Evolutionary conservation across 2,113 vertebrate genomes (phyloP).

Genomic region (Sardina pilchardus): DNA sequence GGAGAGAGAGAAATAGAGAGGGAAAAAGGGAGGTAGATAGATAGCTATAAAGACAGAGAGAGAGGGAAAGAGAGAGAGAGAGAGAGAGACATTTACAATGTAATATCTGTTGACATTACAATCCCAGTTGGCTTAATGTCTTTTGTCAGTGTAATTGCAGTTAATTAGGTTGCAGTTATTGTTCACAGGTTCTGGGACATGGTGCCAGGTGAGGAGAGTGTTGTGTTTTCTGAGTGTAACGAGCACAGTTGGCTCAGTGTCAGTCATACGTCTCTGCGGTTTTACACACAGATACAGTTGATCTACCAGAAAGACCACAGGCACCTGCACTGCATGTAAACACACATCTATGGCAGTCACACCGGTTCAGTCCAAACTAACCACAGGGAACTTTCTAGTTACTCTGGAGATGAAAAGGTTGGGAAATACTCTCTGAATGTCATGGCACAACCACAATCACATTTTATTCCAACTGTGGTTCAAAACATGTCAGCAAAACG

Average conservation of each 20-base stretch:
- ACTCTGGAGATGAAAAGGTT: background rate
- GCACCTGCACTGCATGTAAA: background rate
- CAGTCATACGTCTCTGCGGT: background rate
- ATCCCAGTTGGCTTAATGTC: background rate
- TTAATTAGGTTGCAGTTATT: background rate
- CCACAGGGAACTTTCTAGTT: background rate
- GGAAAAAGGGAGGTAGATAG: background rate
- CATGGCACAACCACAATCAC: background rate
- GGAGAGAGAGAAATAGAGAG: background rate
- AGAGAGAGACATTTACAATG: background rate
- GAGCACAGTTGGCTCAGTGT: background rate
- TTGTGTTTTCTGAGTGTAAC: background rate
- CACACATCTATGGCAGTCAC: background rate
- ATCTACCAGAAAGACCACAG: conserved; percentile 13
- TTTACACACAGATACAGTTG: background rate
- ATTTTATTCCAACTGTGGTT: background rate
- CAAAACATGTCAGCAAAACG: background rate
- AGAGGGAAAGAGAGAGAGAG: background rate
- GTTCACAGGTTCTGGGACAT: background rate
- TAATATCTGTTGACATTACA: background rate
- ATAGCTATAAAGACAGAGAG: background rate
- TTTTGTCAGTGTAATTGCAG: background rate
- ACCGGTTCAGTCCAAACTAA: background rate
- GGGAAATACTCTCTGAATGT: background rate
- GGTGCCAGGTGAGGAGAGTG: background rate